These are phyloP conservation scores for Perca fluviatilis DNA, from an alignment of 2,113 vertebrate genomes.

Conservation along the genomic window DNA sequence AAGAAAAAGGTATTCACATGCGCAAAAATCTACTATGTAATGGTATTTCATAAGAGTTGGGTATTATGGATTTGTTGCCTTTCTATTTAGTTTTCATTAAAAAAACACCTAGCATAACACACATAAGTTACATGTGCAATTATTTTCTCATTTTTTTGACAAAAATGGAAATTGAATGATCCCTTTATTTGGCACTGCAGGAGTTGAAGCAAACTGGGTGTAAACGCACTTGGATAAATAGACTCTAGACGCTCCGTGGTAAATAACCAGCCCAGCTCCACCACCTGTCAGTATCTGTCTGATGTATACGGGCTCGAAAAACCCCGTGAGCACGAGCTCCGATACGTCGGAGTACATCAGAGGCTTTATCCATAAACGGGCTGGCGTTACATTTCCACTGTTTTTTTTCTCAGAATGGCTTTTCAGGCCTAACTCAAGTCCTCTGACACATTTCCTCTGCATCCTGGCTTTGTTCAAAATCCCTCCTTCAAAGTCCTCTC, in stretches of 20 bases:
- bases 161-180: no score
- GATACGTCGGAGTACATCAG: constrained; percentile 46
- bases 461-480: constrained; percentile 59
- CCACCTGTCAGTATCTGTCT: background rate
- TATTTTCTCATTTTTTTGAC: no score
- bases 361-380: constrained; percentile 58
- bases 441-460: constrained; percentile 54
- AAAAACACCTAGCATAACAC: no score
- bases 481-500: constrained; percentile 60
- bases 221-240: background rate
- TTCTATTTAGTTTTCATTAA: no score
- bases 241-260: background rate
- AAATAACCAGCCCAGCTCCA: background rate
- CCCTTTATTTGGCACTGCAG: background rate
- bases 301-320: constrained; percentile 3
- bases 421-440: constrained; percentile 47
- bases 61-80: no score
- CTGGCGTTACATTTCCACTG: constrained; percentile 48
- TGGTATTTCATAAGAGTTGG: no score
- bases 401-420: constrained; percentile 35
- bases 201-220: background rate
- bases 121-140: no score
- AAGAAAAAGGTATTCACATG: no score
- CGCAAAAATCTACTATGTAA: no score
- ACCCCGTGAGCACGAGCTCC: constrained; percentile 1